phyloP scores from a whole-genome alignment of 2,113 vertebrate species.

The Empidonax traillii region DNA sequence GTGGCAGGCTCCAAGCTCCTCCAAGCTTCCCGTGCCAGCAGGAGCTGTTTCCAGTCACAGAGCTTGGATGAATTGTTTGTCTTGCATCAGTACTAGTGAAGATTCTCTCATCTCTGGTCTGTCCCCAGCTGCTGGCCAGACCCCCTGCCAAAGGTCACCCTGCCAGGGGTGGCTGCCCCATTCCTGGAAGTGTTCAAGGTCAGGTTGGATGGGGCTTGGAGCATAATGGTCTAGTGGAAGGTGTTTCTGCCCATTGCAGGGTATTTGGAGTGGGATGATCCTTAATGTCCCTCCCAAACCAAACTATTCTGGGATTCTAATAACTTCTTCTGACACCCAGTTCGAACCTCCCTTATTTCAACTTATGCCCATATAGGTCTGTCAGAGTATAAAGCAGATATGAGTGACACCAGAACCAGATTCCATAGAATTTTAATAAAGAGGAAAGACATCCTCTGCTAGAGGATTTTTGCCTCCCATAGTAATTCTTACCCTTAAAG shows the following conservation, averaged over 20 bases:
- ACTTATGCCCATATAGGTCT: fast-evolving
- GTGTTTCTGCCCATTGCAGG: neutral
- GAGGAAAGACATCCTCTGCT: neutral
- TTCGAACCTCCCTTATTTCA: neutral
- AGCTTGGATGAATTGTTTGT: fast-evolving
- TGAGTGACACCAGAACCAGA: neutral
- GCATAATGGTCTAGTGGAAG: neutral
- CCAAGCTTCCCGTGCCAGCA: fast-evolving
- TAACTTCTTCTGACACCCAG: neutral
- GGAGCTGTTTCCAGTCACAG: neutral
- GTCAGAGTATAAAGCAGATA: neutral
- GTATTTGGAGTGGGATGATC: neutral
- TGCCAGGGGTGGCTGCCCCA: neutral
- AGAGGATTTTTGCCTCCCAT: neutral
- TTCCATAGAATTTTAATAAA: fast-evolving
- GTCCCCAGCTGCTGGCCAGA: neutral
- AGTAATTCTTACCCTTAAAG: neutral
- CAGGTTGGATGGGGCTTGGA: neutral
- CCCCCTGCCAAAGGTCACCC: neutral
- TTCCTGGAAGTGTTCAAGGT: neutral
- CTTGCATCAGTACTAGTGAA: fast-evolving
- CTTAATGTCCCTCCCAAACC: neutral
- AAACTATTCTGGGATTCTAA: neutral
- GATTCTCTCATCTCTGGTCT: neutral
- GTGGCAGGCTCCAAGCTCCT: fast-evolving